These are phyloP conservation scores for Chaetoderma sp. DNA, from an alignment of 2,888 invertebrate genomes.

Conservation along the genomic window DNA sequence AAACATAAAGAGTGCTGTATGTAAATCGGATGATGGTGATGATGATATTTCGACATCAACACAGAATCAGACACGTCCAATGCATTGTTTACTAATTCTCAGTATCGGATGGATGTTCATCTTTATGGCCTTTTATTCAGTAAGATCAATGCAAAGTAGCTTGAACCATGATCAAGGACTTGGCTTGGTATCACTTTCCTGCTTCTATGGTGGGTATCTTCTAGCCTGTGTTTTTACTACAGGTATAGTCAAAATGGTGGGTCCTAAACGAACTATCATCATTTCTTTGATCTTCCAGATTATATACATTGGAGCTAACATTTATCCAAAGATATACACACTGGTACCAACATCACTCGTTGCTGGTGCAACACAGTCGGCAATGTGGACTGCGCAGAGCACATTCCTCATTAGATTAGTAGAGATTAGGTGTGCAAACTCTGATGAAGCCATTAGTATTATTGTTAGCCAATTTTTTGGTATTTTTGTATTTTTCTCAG, in stretches of 20 bases:
- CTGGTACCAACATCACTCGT: background rate
- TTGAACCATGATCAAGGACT: background rate
- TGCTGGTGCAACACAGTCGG: background rate
- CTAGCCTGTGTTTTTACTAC: background rate
- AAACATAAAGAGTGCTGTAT: no score
- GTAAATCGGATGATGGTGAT: no score
- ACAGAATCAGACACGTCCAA: no score
- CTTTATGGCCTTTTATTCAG: conserved; percentile 1
- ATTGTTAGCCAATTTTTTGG: background rate
- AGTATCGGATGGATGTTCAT: conserved; percentile 7
- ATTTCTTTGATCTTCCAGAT: background rate
- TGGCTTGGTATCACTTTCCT: background rate
- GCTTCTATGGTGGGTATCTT: background rate
- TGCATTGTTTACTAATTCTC: background rate
- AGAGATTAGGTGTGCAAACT: background rate
- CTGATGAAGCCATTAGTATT: background rate
- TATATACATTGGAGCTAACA: background rate
- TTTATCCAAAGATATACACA: background rate
- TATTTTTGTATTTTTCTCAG: background rate
- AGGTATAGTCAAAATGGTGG: background rate
- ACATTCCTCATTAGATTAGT: background rate
- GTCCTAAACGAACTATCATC: background rate
- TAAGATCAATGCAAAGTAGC: conserved; percentile 6
- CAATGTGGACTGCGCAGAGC: conserved; percentile 3
- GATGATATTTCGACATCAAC: no score